Conservation (phyloP, 2,797 vertebrate species). For the Lagocephalus sceleratus region DNA sequence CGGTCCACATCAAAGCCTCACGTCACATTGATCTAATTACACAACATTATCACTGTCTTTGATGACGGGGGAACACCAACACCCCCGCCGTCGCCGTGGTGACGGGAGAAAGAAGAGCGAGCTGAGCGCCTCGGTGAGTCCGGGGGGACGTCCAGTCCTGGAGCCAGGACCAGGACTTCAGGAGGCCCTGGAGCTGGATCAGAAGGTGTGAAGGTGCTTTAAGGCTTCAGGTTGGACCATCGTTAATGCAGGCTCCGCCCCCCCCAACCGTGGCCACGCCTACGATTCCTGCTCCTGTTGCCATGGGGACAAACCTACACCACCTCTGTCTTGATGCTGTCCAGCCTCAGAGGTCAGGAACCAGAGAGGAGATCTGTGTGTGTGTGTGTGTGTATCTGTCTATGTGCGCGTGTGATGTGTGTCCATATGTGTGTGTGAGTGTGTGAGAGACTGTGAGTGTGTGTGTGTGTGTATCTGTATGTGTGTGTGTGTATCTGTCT, state of each 20-base stretch:
- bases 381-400: no score
- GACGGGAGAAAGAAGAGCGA: no score
- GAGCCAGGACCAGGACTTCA: slow-evolving; percentile 36
- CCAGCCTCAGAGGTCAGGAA: no score
- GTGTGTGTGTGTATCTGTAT: no score
- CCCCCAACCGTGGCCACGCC: not conserved
- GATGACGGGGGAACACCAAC: slow-evolving; percentile 65
- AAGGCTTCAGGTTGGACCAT: slow-evolving; percentile 70
- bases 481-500: no score
- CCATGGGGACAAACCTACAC: slow-evolving; percentile 4
- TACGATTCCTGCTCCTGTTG: slow-evolving; percentile 3
- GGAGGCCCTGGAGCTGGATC: slow-evolving; percentile 22
- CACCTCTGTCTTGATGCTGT: slow-evolving; percentile 11
- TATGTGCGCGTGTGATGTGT: no score
- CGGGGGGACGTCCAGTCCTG: no score
- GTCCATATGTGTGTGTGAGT: no score
- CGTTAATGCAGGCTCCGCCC: slow-evolving; percentile 48
- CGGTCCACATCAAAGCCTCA: slow-evolving; percentile 75
- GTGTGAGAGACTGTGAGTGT: no score
- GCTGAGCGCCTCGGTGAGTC: no score
- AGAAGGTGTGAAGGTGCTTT: slow-evolving; percentile 53
- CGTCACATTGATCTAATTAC: slow-evolving; percentile 75
- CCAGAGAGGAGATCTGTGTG: no score
- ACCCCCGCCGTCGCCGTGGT: no score
- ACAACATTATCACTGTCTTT: slow-evolving; percentile 67